These are phyloP conservation scores for Phengaris arion DNA, from an alignment of 2,888 invertebrate species.

Conservation along the genomic window DNA sequence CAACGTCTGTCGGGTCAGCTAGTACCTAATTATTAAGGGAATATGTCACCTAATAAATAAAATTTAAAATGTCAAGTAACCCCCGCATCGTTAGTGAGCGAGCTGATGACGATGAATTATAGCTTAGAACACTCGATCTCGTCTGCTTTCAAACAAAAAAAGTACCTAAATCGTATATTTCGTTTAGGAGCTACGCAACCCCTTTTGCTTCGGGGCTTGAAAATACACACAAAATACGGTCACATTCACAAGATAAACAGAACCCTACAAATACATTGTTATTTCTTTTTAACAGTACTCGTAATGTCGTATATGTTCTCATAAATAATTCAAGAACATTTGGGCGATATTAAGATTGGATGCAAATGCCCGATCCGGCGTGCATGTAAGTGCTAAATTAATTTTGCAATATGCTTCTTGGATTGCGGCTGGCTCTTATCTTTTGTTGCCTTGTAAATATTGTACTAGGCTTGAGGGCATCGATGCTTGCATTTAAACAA, in stretches of 20 bases:
- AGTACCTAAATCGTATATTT: too few relatives aligned
- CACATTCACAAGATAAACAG: not conserved
- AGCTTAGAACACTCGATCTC: too few relatives aligned
- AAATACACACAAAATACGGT: not conserved
- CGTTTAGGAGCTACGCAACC: too few relatives aligned
- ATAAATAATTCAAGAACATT: constrained; percentile 24
- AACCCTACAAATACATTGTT: constrained; percentile 6
- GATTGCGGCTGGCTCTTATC: constrained; percentile 1
- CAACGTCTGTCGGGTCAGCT: too few relatives aligned
- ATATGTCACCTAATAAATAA: too few relatives aligned
- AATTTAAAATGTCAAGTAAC: too few relatives aligned
- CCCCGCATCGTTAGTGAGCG: too few relatives aligned
- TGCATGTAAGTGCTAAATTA: constrained; percentile 28
- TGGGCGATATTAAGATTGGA: constrained; percentile 24
- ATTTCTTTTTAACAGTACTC: constrained; percentile 22
- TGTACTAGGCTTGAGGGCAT: not conserved
- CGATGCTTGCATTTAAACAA: not conserved
- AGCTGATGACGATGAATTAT: too few relatives aligned
- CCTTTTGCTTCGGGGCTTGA: too few relatives aligned
- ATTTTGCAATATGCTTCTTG: constrained; percentile 26
- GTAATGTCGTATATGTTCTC: not conserved
- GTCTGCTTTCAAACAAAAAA: too few relatives aligned
- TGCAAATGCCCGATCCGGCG: constrained; percentile 21
- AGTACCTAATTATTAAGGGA: too few relatives aligned
- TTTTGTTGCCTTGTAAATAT: constrained; percentile 10